These are phyloP conservation scores for Saccopteryx bilineata DNA, from an alignment of 2,113 vertebrate species.

Conservation along the genomic window DNA sequence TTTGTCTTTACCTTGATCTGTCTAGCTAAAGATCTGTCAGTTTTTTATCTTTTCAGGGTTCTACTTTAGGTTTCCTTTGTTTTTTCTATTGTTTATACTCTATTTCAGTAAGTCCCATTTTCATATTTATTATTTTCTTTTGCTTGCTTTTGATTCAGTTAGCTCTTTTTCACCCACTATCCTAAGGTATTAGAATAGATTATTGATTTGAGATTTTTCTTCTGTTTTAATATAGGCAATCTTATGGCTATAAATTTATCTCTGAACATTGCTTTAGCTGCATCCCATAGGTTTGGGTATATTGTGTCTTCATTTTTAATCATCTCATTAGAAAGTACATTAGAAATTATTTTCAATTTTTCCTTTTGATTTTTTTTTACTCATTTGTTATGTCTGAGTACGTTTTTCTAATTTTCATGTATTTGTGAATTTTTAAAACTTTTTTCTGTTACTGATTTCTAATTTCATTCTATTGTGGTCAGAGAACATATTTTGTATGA, in stretches of 20 bases:
- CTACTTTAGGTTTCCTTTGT: neutral
- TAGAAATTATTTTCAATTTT: constrained; percentile 28
- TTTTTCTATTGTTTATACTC: neutral
- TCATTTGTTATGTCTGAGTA: neutral
- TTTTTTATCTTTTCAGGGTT: neutral
- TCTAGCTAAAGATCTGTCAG: neutral
- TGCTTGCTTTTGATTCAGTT: constrained; percentile 35
- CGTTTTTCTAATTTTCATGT: neutral
- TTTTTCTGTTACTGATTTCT: constrained; percentile 13
- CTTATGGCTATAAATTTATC: neutral
- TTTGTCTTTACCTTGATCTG: neutral
- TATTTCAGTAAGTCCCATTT: neutral
- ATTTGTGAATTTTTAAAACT: constrained; percentile 37
- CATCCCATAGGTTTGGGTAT: too few species aligned
- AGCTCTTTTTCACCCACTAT: neutral
- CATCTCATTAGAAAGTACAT: constrained; percentile 10
- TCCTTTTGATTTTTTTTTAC: neutral
- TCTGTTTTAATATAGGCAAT: constrained; percentile 5
- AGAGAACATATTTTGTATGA: neutral
- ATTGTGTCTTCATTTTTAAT: neutral
- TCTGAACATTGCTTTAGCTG: too few species aligned
- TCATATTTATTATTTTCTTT: neutral
- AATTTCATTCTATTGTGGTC: neutral
- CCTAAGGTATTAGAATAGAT: neutral
- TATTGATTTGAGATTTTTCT: neutral